Conservation (phyloP, 2,888 invertebrate genomes). For the Corythucha ciliata region DNA sequence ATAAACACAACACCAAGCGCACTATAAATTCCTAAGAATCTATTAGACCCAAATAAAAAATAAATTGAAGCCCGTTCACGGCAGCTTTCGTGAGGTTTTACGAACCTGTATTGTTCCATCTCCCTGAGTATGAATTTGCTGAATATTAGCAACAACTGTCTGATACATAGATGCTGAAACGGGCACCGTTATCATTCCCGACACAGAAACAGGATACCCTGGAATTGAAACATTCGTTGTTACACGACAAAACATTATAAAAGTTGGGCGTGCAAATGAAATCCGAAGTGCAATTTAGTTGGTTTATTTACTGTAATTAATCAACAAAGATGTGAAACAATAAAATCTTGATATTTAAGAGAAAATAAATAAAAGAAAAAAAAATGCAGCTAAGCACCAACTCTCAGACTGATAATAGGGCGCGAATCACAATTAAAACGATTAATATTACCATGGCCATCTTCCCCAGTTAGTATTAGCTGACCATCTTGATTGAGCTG, state of each 20-base stretch:
- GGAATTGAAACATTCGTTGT: conserved; percentile 34
- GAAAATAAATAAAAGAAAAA: conserved; percentile 7
- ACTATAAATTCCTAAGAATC: too few species aligned
- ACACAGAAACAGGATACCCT: conserved; percentile 74
- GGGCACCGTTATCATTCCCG: conserved; percentile 91
- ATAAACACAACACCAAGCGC: too few species aligned
- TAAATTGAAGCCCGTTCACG: too few species aligned
- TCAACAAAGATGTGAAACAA: too few species aligned
- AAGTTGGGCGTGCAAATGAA: too few species aligned
- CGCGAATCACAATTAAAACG: neutral
- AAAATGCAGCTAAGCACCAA: neutral
- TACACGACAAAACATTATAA: too few species aligned
- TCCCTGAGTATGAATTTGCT: conserved; percentile 58
- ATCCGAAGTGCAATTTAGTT: too few species aligned
- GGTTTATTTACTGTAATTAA: too few species aligned
- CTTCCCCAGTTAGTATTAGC: conserved; percentile 88
- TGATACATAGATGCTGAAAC: conserved; percentile 94
- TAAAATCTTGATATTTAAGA: neutral
- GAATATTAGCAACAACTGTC: conserved; percentile 86
- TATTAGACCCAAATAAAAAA: too few species aligned
- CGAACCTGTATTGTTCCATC: conserved; percentile 69
- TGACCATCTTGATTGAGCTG: conserved; percentile 87
- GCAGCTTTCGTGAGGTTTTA: too few species aligned
- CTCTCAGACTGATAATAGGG: neutral
- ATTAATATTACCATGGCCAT: conserved; percentile 66